Evolutionary conservation across 2,113 vertebrate genomes (phyloP).

Genomic region (Sylvilagus bachmani): DNA sequence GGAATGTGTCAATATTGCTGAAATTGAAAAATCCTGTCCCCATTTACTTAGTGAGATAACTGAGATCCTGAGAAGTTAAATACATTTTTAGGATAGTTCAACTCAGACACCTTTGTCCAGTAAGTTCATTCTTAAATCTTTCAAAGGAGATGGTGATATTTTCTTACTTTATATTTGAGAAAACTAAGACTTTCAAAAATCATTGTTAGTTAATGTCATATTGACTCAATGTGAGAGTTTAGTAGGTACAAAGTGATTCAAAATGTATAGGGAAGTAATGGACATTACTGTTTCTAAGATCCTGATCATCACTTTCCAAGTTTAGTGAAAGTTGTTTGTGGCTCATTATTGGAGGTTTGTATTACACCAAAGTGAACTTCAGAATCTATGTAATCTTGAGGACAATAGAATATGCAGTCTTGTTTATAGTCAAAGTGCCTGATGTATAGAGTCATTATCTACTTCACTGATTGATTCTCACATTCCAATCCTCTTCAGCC

Average conservation of each 20-base stretch:
- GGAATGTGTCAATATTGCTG: neutral
- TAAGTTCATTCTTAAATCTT: neutral
- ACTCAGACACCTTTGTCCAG: neutral
- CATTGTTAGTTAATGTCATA: neutral
- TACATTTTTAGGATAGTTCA: neutral
- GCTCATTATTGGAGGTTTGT: neutral
- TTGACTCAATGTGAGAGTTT: neutral
- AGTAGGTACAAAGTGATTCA: neutral
- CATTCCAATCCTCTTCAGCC: neutral
- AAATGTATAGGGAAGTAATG: neutral
- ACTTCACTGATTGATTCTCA: neutral
- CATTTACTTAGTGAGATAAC: neutral
- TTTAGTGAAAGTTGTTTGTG: neutral
- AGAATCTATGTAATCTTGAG: neutral
- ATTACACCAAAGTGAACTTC: neutral
- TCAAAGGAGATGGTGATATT: neutral
- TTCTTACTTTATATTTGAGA: neutral
- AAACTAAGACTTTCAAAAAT: neutral
- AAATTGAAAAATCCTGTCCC: neutral
- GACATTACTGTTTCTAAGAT: neutral
- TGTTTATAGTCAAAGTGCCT: neutral
- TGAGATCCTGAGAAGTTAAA: neutral
- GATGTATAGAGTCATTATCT: neutral
- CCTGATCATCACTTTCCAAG: neutral
- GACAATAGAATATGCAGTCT: neutral